Evolutionary conservation across 2,888 invertebrate genomes (phyloP), one percentile per base, ranked within the genome.

Genomic region (Seira sanloemensis): DNA sequence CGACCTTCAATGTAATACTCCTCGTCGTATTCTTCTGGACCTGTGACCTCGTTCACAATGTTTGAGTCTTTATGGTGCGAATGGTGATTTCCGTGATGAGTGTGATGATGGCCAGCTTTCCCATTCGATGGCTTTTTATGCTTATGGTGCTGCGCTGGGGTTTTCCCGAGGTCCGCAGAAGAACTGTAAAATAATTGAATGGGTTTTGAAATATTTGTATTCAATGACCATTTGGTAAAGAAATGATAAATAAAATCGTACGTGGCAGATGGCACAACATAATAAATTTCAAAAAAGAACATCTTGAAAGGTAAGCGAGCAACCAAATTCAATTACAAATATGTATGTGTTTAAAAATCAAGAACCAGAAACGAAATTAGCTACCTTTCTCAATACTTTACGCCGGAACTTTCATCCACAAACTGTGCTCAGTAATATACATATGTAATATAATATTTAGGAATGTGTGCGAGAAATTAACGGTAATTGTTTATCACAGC

Each of bases 1-100:
- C 86, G 86, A 12, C 86, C 86, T 77, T 84, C 86, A 2, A 86
- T 24, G 50, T 84, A 86, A 77, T 78, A 86, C 73, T 86, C 86
- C 71, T 86, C 86, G 66, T 84, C 81, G 24, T 78, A 84, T 67
- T 86, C 79, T 2, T 86, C 81, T 5, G 80, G 78, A 46, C 37
- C 76, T 2, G 77, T 75, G 7, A 78, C 85, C 50, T 81, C 76
- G 58, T 84, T 86, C 19, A 26, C 62, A 18, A 46, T 25, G 18
- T 71, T 82, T 16, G 86, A 19, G 24, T 58, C 68, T 25, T 72
- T 58, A 1, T 65, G 65, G 37, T 68, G 21, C 4, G 21, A 62
- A 62, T 78, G 68, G 69, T 50, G 77, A 46, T 75, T 58, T 16
- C n/a, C n/a, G n/a, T 46, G 25, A 21, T 78, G 67, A 12, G 24